Base-by-base conservation (phyloP, 2,888 invertebrate genomes). In the Cartodere bifasciata region DNA sequence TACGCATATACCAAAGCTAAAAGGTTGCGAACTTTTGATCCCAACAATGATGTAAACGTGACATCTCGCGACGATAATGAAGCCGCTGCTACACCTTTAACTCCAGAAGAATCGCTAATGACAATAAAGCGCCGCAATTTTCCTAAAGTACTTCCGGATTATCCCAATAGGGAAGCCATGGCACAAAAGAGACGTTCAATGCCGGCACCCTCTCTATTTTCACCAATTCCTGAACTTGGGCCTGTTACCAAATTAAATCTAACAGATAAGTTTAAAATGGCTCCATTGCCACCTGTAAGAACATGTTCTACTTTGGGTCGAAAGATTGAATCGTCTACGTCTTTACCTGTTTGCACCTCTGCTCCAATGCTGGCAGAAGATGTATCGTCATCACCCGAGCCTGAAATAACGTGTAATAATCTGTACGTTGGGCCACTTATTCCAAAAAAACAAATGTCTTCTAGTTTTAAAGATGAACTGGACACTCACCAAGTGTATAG, bases 141-240 rank as follows among this genome's bases (percentile, higher is more conserved):
- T 50, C 86, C 86, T 0, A 86, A 86, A 65, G 86, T 86, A 2
- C 53, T 86, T 16, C 86, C 86, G n/a, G 84, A 84, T 55, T 70
- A 79, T 44, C 72, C 74, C 2, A 48, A 47, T 9, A 45, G 58
- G 33, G 54, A 55, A 38, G 47, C 51, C 6, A 41, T 53, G 32
- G 45, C 50, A 12, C 50, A 49, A 40, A 76, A 76, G 46, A 59
- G 76, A n/a, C 58, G 75, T 31, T 76, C 76, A 2, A 59, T 79
- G 52, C 79, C 78, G 39, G 71, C 72, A 3, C 59, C 62, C 29
- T 54, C 53, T 21, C 51, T 56, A 5, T 51, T 52, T 34, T 29
- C 48, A 29, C 53, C 53, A 2, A 50, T 57, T 34, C 47, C 52
- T 13, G 55, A 56, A 34, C 44, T 39, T 13, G 43, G 10, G 5